phyloP scores from a whole-genome alignment of 2,113 vertebrate genomes.

The Lepisosteus oculatus region DNA sequence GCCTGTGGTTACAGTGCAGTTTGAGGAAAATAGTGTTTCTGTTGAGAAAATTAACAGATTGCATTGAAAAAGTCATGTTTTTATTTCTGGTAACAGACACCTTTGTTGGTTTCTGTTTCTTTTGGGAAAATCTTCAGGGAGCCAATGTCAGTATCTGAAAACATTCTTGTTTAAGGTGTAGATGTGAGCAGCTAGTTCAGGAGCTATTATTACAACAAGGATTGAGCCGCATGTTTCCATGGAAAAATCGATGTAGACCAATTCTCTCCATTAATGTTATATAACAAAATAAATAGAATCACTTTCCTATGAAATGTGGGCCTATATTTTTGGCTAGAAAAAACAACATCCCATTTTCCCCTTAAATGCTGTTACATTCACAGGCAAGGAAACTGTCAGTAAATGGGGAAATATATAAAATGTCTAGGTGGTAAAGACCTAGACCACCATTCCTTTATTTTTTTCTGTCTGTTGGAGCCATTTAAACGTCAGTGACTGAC shows the following conservation, averaged over 20 bases:
- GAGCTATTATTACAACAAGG: constrained; percentile 52
- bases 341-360: constrained; percentile 4
- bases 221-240: constrained; percentile 51
- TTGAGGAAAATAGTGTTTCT: no score
- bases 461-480: no score
- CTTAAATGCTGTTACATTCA: constrained; percentile 20
- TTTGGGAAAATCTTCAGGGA: constrained; percentile 25
- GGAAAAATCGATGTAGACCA: constrained; percentile 53
- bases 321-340: constrained; percentile 11
- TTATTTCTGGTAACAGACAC: not conserved
- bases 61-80: constrained; percentile 1
- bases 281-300: not conserved
- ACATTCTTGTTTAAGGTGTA: constrained; percentile 40
- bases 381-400: constrained; percentile 8
- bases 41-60: no score
- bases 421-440: not conserved
- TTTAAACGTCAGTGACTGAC: no score
- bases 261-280: constrained; percentile 44
- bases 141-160: constrained; percentile 52
- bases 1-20: no score
- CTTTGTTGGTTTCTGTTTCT: no score
- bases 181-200: constrained; percentile 49
- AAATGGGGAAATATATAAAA: not conserved
- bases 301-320: not conserved
- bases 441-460: no score